Conservation (phyloP, 2,888 invertebrate species). For the Watsonalla binaria region DNA sequence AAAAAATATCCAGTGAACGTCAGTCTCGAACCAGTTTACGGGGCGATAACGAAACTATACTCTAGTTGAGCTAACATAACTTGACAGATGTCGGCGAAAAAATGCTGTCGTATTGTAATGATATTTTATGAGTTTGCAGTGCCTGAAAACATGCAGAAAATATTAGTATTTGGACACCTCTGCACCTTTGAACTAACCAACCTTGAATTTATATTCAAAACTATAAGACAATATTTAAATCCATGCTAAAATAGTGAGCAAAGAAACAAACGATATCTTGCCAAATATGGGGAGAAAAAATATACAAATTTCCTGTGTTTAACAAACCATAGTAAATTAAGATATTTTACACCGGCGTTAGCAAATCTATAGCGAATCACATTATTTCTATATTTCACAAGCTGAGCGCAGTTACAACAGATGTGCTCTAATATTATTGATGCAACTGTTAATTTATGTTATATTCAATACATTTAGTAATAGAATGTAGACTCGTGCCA, state of each 20-base stretch:
- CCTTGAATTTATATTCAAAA: background rate
- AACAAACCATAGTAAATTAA: background rate
- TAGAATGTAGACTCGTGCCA: background rate
- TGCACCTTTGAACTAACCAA: no score
- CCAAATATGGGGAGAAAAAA: background rate
- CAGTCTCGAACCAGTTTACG: no score
- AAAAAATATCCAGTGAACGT: no score
- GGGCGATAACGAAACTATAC: no score
- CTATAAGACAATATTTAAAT: background rate
- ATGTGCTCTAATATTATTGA: conserved; percentile 17
- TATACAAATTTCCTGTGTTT: background rate
- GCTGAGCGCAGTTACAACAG: conserved; percentile 20
- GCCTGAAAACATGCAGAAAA: no score
- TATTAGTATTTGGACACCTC: no score
- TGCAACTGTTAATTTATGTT: conserved; percentile 8
- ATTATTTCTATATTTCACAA: background rate
- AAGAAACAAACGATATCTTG: background rate
- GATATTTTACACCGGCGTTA: background rate
- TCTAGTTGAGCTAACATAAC: no score
- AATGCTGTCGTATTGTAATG: no score
- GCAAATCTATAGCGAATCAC: conserved; percentile 1
- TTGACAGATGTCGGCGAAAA: no score
- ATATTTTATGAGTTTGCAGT: no score
- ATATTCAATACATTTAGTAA: background rate
- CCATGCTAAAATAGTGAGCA: background rate